These are phyloP conservation scores for Zenarchopterus dispar DNA, from an alignment of 2,797 vertebrate species.

Conservation along the genomic window DNA sequence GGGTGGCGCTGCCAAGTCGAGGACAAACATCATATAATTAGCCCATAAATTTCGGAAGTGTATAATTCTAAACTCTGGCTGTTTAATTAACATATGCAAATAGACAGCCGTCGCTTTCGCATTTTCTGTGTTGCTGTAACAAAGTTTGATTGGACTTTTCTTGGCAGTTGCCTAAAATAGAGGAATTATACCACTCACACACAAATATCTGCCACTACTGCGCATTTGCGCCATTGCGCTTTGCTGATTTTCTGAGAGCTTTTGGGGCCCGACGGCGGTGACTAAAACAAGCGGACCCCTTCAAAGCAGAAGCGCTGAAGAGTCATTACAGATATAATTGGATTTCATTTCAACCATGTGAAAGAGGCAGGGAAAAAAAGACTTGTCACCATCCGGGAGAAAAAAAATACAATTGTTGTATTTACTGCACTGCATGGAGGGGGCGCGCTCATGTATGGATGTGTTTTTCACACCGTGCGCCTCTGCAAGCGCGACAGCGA, in stretches of 20 bases:
- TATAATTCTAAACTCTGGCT: slow-evolving; percentile 75
- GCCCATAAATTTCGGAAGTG: slow-evolving; percentile 72
- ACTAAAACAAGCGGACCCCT: slow-evolving; percentile 71
- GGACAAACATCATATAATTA: slow-evolving; percentile 79
- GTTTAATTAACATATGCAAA: slow-evolving; percentile 83
- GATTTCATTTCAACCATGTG: slow-evolving; percentile 80
- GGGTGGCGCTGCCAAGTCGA: slow-evolving; percentile 77
- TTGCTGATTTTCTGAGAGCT: slow-evolving; percentile 56
- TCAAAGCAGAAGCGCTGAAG: slow-evolving; percentile 72
- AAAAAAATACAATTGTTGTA: slow-evolving; percentile 67
- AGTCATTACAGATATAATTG: slow-evolving; percentile 78
- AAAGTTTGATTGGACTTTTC: slow-evolving; percentile 61
- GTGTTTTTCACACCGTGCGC: slow-evolving; percentile 21
- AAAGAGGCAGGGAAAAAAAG: slow-evolving; percentile 39
- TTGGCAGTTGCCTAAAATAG: slow-evolving; percentile 15
- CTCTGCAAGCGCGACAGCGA: slow-evolving; percentile 8
- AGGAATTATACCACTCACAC: background rate
- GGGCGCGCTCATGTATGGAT: slow-evolving; percentile 30
- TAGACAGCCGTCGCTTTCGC: slow-evolving; percentile 53
- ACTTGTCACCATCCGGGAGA: slow-evolving; percentile 68
- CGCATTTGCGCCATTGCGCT: slow-evolving; percentile 56
- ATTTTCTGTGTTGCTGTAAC: slow-evolving; percentile 39
- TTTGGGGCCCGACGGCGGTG: slow-evolving; percentile 64
- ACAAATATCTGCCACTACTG: slow-evolving; percentile 28
- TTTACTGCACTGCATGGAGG: slow-evolving; percentile 53